Evolutionary conservation across 2,797 vertebrate species (phyloP), one percentile per base, ranked within the genome.

Genomic region (Tangara arthus): DNA sequence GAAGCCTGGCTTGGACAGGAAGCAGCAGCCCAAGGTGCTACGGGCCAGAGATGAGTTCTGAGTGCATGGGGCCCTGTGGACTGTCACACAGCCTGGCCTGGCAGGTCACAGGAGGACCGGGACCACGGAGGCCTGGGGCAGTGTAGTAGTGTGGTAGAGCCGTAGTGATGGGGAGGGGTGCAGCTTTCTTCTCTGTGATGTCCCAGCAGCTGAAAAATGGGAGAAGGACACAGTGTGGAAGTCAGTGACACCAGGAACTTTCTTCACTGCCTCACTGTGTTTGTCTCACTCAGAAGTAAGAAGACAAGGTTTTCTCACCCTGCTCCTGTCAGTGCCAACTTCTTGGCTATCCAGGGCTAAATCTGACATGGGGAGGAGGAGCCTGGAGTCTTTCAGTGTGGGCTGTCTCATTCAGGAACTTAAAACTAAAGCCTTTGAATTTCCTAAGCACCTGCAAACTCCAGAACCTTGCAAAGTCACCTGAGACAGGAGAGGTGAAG

Each of bases 21-120:
- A 35, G 7, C 97, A 94, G 64, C 88, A 66, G 1, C 90, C 84
- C 66, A 95, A 90, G 84, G 61, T 46, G 8, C 81, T 71, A 47
- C 95, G 94, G 39, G 64, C 73, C 90, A 97, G 96, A 86, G 98
- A 98, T 73, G 98, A 98, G 79, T 94, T 98, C 63, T 98, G 97
- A 98, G 64, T 39, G 19, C 15, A 0, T 0, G 0, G 39, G 23
- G 30, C 41, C 22, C 21, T 9, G 6, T 34, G n/a, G 73, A 82
- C 71, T 94, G 81, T 66, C 30, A 70, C 41, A 47, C 23, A 3
- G 75, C 18, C 2, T 6, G 65, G 55, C 82, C 77, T 66, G 79
- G 50, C 47, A 53, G 57, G 63, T 60, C 46, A 23, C 6, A 1
- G 66, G 35, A 39, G 41, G 27, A 53, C n/a, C 0, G 1, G 24